Evolutionary conservation across 2,888 invertebrate species (phyloP).

Genomic region (Ennomos quercinarius): DNA sequence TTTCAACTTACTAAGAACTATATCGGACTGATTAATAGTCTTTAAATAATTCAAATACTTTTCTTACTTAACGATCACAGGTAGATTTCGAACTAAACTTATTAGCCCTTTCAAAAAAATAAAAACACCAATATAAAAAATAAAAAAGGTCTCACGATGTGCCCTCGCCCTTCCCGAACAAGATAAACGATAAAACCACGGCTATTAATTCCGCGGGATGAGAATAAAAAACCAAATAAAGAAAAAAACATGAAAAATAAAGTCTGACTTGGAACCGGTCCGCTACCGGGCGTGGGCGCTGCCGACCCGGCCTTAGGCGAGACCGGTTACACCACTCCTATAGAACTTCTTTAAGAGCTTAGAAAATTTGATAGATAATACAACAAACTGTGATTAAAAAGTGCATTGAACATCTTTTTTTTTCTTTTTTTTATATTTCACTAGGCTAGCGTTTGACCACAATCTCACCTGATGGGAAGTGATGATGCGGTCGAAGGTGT

Average conservation of each 20-base stretch:
- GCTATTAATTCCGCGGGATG: constrained; percentile 61
- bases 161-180: constrained; percentile 41
- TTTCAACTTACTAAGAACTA: no score
- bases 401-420: no score
- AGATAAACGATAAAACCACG: constrained; percentile 60
- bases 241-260: constrained; percentile 45
- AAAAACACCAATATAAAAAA: constrained; percentile 1
- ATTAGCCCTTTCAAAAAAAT: neutral
- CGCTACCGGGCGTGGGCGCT: constrained; percentile 32
- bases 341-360: no score
- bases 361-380: no score
- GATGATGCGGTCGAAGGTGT: no score
- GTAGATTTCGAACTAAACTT: neutral
- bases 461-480: no score
- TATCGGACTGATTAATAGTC: no score
- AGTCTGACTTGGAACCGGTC: constrained; percentile 49
- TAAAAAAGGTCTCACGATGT: constrained; percentile 8
- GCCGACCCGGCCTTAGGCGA: neutral
- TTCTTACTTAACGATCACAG: no score
- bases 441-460: no score
- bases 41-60: no score
- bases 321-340: neutral
- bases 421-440: no score
- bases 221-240: constrained; percentile 50
- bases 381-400: no score